These are phyloP conservation scores for Andinoacara biseriatus DNA, from an alignment of 2,113 vertebrate species.

Conservation along the genomic window DNA sequence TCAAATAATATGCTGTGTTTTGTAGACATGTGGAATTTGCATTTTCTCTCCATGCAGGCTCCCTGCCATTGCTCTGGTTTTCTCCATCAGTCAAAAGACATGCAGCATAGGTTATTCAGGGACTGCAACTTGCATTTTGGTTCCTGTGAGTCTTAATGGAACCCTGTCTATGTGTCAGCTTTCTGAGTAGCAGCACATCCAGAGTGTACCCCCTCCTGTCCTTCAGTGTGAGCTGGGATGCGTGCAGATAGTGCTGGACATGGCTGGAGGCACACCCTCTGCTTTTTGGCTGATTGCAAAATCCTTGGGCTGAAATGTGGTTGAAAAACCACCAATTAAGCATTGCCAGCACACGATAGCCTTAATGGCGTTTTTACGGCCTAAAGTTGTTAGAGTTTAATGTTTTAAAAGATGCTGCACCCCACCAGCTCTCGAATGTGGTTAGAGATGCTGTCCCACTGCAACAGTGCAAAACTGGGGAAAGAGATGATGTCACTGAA, in stretches of 20 bases:
- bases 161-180: background rate
- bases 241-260: background rate
- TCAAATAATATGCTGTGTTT: background rate
- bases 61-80: background rate
- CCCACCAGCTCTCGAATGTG: background rate
- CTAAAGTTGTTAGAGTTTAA: background rate
- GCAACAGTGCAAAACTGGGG: background rate
- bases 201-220: background rate
- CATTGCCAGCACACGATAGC: fast-evolving
- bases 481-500: background rate
- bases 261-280: background rate
- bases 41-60: background rate
- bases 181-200: background rate
- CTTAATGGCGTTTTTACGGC: background rate
- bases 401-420: background rate
- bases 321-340: background rate
- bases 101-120: background rate
- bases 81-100: background rate
- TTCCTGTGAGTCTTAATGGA: slow-evolving; percentile 1
- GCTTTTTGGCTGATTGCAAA: background rate
- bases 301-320: background rate
- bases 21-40: background rate
- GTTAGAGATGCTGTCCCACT: background rate
- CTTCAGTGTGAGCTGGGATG: background rate
- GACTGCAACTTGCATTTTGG: background rate